Evolutionary conservation across 2,888 invertebrate genomes (phyloP), one percentile per base, ranked within the genome.

Genomic region (Andrena hattorfiana): DNA sequence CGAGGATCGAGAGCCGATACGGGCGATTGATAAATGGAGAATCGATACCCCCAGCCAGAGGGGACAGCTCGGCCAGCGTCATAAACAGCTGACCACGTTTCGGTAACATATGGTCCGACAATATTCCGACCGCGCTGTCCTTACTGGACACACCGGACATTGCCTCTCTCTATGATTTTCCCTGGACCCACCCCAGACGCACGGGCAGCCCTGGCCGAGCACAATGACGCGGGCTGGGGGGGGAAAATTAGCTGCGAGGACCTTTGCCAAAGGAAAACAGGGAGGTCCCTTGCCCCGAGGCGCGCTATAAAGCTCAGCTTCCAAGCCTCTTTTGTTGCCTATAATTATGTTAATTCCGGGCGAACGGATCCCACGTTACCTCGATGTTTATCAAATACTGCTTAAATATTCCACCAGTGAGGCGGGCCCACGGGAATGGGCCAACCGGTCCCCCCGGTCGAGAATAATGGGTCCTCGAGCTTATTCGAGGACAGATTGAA

Each of bases 41-140:
- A 86, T 81, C 81, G 82, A 78, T 84, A 62, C 62, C 6, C 74
- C 59, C 7, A 26, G 35, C 28, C 42, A 62, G 63, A 42, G 54
- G 72, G 62, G 70, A 80, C 75, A 56, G 63, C 71, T 51, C 23
- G 51, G 64, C 63, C 66, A 48, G 68, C 84, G 87, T 88, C 89
- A 79, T 77, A 69, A 87, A 85, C 88, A 88, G 88, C 89, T 88
- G 87, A 88, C 89, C 87, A 84, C 82, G 78, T 87, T 88, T 83
- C 56, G 89, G 89, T 79, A 89, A 88, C 88, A 87, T 84, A 88
- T 88, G 88, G 88, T 69, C 77, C 64, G 28, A 88, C 88, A 86
- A 84, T 88, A 87, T 88, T 88, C 87, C 82, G 79, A 67, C 56
- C 82, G 64, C 64, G 48, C 54, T 59, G 73, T 67, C 67, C 77